These are phyloP conservation scores for Hydrochoerus hydrochaeris DNA, from an alignment of 2,113 vertebrate genomes.

Conservation along the genomic window DNA sequence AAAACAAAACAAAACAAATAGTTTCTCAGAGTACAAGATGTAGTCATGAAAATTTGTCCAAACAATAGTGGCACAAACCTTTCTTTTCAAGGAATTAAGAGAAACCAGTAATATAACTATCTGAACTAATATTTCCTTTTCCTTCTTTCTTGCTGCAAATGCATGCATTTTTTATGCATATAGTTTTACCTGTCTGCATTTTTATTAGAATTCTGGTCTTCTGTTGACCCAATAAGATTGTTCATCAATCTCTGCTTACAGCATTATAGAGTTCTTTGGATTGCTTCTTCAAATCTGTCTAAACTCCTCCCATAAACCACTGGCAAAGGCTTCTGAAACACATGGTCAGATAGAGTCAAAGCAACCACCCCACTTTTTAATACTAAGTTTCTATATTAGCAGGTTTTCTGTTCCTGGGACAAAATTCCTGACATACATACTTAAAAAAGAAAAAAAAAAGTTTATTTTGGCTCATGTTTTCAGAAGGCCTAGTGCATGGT, in stretches of 20 bases:
- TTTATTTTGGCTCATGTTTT: neutral
- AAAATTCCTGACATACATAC: neutral
- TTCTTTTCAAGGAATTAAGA: too few species aligned
- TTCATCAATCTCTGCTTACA: neutral
- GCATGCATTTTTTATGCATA: neutral
- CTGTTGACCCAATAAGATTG: neutral
- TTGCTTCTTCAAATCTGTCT: neutral
- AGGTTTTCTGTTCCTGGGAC: neutral
- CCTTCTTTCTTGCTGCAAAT: neutral
- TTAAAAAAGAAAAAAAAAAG: neutral
- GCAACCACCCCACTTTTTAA: neutral
- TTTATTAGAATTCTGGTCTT: neutral
- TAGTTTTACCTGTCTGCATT: neutral
- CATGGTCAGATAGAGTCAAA: neutral
- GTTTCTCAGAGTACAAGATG: too few species aligned
- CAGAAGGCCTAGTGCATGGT: neutral
- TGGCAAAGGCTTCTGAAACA: neutral
- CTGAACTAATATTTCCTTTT: too few species aligned
- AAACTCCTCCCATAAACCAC: neutral
- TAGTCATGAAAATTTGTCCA: too few species aligned
- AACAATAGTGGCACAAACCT: too few species aligned
- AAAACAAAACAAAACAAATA: too few species aligned
- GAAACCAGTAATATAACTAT: too few species aligned
- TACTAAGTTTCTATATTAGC: neutral
- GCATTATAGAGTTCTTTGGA: neutral